Evolutionary conservation across 2,113 vertebrate genomes (phyloP), one percentile per base, ranked within the genome.

Genomic region (Lepus timidus): DNA sequence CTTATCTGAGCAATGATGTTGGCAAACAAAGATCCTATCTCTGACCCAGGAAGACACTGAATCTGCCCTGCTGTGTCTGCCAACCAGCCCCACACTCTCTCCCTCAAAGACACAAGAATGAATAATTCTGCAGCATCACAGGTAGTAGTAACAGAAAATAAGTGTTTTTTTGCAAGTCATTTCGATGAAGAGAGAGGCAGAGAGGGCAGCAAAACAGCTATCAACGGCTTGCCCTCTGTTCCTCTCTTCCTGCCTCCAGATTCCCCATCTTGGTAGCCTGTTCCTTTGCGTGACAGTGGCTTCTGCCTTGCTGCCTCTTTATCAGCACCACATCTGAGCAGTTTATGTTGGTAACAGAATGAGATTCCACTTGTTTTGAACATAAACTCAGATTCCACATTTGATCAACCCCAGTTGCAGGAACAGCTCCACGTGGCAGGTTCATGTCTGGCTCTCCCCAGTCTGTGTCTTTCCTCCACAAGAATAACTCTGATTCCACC

Each of bases 341-440:
- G 39, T 39, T 70, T 62, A 2, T 80, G 90, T 39, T 91, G 82
- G 82, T 61, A 90, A 93, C 36, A 88, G 61, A 52, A 88, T 52
- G 49, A 58, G 55, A 4, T 52, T 31, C 52, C 33, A 22, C 39
- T 82, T 75, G 84, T 75, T 85, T 90, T 73, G 20, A 82, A 75
- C 33, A 79, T 79, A 61, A 76, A 68, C 33, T 71, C 14, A 70
- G 16, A 74, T 80, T 92, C 55, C 14, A 23, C 55, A 19, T 62
- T 62, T 58, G 44, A 78, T 36, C 9, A 52, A 71, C 33, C 27
- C 27, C 51, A 61, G 67, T 44, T 61, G 31, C 19, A 52, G 39
- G 49, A 55, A 39, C 31, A 73, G 36, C 36, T 33, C 55, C 29
- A 70, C 2, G 2, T 1, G 25, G 17, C 33, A 61, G 23, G 31